Evolutionary conservation across 2,888 invertebrate species (phyloP), one percentile per base, ranked within the genome.

Genomic region (Lypha dubia): DNA sequence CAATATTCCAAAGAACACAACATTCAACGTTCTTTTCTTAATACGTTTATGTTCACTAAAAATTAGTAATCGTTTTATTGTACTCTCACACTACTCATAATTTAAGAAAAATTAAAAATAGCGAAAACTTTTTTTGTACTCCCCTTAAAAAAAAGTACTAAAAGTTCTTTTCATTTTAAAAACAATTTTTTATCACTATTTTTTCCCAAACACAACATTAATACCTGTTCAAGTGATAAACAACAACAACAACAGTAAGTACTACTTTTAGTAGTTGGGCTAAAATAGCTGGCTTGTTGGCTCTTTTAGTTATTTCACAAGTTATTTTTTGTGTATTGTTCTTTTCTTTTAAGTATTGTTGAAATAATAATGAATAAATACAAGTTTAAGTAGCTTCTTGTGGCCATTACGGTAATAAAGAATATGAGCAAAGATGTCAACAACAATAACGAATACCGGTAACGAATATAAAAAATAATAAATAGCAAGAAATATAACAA

Each of bases 321-420:
- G 11, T 67, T 70, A 9, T 62, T 62, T n/a, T 51, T 53, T 35
- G 9, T 60, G 9, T 24, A 49, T 41, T 68, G 41, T 62, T 13
- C 38, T 53, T 44, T 17, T 44, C 4, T 20, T 46, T 38, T 63
- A 20, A 58, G 56, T 58, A 67, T 44, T 60, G 60, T 56, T 11
- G 58, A 13, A 46, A 32, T 67, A 41, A 56, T 51, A 80, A 80
- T 67, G 35, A 58, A 49, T n/a, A n/a, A 74, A 74, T 74, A 46
- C 51, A 44, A 76, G 35, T 58, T 58, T 35, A 58, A 76, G 32
- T 51, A 41, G 49, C 68, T 70, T 32, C 60, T 35, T 65, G 68
- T 70, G 74, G 22, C 62, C 68, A 75, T 83, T 83, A 70, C 73
- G 79, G 49, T 70, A 70, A 74, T 70, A 74, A 74, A 80, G 67